These are phyloP conservation scores for Lordiphosa andalusiaca DNA, from an alignment of 2,888 invertebrate genomes.

Conservation along the genomic window DNA sequence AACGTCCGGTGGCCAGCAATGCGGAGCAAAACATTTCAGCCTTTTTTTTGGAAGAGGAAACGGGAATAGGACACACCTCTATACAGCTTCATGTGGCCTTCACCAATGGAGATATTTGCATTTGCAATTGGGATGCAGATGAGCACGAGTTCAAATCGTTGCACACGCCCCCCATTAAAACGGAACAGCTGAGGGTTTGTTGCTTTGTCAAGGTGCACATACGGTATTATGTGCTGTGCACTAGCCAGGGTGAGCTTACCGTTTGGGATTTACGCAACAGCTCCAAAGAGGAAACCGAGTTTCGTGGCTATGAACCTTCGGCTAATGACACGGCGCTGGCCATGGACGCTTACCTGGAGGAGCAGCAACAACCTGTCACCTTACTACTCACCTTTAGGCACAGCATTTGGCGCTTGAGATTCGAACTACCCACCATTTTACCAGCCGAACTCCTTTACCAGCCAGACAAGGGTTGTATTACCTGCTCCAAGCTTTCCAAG, in stretches of 20 bases:
- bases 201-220: conserved; percentile 66
- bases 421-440: conserved; percentile 19
- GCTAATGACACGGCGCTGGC: conserved; percentile 22
- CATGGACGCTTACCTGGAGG: conserved; percentile 33
- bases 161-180: conserved; percentile 46
- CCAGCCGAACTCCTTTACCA: conserved; percentile 40
- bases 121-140: conserved; percentile 67
- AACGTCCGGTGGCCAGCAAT: conserved; percentile 16
- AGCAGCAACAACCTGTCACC: conserved; percentile 16
- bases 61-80: neutral
- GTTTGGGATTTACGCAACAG: conserved; percentile 65
- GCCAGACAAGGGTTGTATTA: conserved; percentile 45
- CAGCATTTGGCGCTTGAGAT: conserved; percentile 55
- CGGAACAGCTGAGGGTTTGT: conserved; percentile 47
- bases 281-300: conserved; percentile 33
- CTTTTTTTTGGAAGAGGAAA: conserved; percentile 52
- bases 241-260: conserved; percentile 50
- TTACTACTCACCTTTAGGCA: conserved; percentile 58
- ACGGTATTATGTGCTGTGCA: conserved; percentile 71
- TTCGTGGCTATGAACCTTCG: neutral
- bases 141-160: conserved; percentile 56
- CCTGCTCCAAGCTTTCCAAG: conserved; percentile 73
- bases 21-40: conserved; percentile 37
- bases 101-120: conserved; percentile 68
- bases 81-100: conserved; percentile 70